phyloP scores from a whole-genome alignment of 2,797 vertebrate genomes.

The Carduelis carduelis region DNA sequence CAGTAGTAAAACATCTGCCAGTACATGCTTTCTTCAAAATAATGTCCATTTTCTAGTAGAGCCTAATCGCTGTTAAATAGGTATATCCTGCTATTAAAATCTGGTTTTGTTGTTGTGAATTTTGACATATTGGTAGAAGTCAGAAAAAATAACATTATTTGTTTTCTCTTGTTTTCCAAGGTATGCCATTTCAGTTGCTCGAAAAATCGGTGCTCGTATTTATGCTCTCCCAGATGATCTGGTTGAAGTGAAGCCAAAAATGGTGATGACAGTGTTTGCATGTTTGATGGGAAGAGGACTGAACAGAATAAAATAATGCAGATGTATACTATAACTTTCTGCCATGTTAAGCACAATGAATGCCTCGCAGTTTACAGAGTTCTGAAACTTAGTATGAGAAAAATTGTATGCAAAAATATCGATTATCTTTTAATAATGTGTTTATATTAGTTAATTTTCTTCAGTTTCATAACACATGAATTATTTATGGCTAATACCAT shows the following conservation, averaged over 20 bases:
- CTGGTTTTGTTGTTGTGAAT: not conserved
- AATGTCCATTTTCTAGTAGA: not conserved
- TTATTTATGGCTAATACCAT: conserved; percentile 35
- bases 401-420: conserved; percentile 58
- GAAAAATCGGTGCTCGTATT: conserved; percentile 94
- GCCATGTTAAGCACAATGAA: conserved; percentile 67
- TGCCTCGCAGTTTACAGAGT: conserved; percentile 75
- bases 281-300: conserved; percentile 92
- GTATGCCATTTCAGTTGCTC: conserved; percentile 94
- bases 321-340: conserved; percentile 15
- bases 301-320: conserved; percentile 81
- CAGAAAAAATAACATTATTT: not conserved
- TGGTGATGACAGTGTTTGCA: conserved; percentile 97
- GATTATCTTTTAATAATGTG: conserved; percentile 42
- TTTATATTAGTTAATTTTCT: conserved; percentile 51
- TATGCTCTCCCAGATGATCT: conserved; percentile 95
- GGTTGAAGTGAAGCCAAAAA: conserved; percentile 95
- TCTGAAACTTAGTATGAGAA: conserved; percentile 53
- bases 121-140: not conserved
- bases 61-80: not conserved
- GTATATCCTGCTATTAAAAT: not conserved
- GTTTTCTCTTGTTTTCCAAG: conserved; percentile 73
- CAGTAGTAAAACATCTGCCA: not conserved
- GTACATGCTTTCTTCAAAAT: not conserved
- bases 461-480: conserved; percentile 25